Evolutionary conservation across 2,797 vertebrate genomes (phyloP), one percentile per base, ranked within the genome.

Genomic region (Hydrophis major): DNA sequence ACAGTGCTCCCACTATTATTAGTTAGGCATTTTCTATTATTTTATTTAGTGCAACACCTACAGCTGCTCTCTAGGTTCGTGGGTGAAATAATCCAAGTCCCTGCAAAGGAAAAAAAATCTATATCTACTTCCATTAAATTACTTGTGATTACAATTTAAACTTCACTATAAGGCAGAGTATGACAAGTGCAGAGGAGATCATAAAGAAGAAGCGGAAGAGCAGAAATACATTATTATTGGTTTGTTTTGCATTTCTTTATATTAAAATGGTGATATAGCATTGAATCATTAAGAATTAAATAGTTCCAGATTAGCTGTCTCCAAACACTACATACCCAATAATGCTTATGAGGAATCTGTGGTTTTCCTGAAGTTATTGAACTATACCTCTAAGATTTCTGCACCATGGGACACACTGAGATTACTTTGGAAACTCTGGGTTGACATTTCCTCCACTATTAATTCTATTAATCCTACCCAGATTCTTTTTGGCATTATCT

Each of bases 21-120:
- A 97, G 97, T 97, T 97, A 97, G 98, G 98, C 97, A 97, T 97
- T 98, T 98, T 98, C 97, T 98, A 96, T 97, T 97, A 97, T 97
- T 98, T 98, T 98, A 98, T 98, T 98, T 98, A 98, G 97, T 96
- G 95, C 96, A 97, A 97, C 98, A 98, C 98, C 98, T 98, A 98
- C 97, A 97, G 95, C 97, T 97, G 96, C 97, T 98, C 96, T 96
- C 96, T 60, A 96, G 97, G 97, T 97, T 98, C 92, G 87, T 97
- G 97, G 90, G 96, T 98, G 98, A 98, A 98, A 98, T 96, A 98
- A 97, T 96, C 97, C 98, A 98, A 98, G 97, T 97, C 97, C 97
- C 92, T 4, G 0, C 0, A 61, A 94, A 95, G 95, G 96, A 96
- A 97, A 94, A 95, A 96, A 97, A 95, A 93, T 27, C 10, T 96